A percentile compares a stretch with the other conserved stretches of the same genome.
Conservation (phyloP, 2,113 vertebrate species). For the Jaculus jaculus region DNA sequence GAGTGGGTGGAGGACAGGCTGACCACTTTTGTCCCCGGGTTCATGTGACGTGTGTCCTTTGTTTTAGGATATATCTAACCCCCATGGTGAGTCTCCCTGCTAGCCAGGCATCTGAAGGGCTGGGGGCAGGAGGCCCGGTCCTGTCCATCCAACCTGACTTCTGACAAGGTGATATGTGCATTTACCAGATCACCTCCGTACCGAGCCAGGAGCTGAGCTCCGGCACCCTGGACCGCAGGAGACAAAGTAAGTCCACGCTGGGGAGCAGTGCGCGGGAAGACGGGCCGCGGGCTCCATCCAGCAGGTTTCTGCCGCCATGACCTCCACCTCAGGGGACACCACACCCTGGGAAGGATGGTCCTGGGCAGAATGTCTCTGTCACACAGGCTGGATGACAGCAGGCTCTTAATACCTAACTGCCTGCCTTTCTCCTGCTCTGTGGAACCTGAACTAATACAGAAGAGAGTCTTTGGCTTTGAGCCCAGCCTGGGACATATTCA, state of each 20-base stretch:
- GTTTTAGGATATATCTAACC: neutral
- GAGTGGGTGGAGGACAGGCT: neutral
- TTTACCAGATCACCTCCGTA: neutral
- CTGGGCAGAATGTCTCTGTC: neutral
- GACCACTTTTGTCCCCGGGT: neutral
- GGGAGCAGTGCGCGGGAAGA: too few species aligned
- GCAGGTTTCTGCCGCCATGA: neutral
- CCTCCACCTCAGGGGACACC: neutral
- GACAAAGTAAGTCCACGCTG: rapidly evolving
- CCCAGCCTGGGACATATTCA: neutral
- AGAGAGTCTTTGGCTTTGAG: neutral
- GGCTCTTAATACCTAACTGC: neutral
- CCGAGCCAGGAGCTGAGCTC: neutral
- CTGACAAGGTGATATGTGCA: neutral
- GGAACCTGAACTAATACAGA: neutral
- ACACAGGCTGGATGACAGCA: neutral
- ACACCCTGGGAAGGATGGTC: neutral
- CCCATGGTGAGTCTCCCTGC: neutral
- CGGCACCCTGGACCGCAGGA: too few species aligned
- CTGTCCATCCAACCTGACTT: neutral
- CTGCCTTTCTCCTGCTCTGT: neutral
- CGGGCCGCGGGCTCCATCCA: neutral
- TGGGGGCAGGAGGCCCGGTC: too few species aligned
- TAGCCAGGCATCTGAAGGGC: neutral
- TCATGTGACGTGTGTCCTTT: neutral